Base-by-base conservation (phyloP, 2,113 vertebrate species). In the Erythrocercus mccallii region DNA sequence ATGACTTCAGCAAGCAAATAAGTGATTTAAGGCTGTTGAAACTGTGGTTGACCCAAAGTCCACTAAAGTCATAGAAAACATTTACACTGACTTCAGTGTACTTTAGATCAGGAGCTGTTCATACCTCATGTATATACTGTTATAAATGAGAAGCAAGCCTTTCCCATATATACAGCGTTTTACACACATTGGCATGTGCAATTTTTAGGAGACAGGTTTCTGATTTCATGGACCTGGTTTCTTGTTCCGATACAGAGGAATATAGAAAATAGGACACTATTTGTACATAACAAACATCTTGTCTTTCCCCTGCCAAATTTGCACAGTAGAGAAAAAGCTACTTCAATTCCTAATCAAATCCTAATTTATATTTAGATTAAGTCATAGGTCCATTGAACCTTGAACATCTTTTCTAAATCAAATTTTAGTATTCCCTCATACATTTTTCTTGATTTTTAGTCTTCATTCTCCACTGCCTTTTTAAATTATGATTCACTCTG, bases 401-500 rank as follows among this genome's bases (percentile, higher is more conserved):
- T 42, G 37, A 87, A 78, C 12, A 47, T 53, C 3, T 86, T 64
- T 95, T 82, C 45, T 80, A 38, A 78, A 73, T 85, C 58, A 90
- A 38, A 71, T 62, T 88, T 92, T 65, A 58, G 21, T 81, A 91
- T 58, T 88, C 65, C 15, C 9, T 70, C 28, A 61, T 5, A 54
- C 5, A 50, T 86, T 79, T 82, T 70, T 85, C 51, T 68, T 81
- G 24, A 45, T 40, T 87, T 88, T 89, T 48, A 79, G 42, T 70
- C 44, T 79, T 42, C 56, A 33, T 70, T 86, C 70, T 69, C 54
- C 38, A 66, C 37, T 65, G 48, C 37, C 42, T 89, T 95, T 77
- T 73, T 35, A 94, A 79, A 84, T 88, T 92, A 84, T 58, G 54
- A 88, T 92, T 94, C n/a, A 64, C 15, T 86, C 66, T n/a, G 12